A percentile compares a stretch with the other conserved stretches of the same genome.
Conservation (phyloP, 2,113 vertebrate genomes). For the Anarrhichthys ocellatus region DNA sequence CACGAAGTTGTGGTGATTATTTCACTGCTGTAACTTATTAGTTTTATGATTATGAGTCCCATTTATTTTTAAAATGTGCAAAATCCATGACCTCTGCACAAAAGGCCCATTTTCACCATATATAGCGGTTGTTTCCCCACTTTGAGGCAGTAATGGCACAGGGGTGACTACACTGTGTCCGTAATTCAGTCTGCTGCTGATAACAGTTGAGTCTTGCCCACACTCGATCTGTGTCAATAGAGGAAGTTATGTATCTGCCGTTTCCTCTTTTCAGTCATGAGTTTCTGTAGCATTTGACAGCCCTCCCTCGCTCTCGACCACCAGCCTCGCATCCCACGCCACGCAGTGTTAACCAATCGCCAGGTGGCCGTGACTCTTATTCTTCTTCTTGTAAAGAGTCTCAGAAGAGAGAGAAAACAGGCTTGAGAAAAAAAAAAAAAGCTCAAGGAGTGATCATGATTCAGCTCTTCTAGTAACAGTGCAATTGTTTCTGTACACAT, state of each 20-base stretch:
- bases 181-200: conserved; percentile 46
- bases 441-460: conserved; percentile 63
- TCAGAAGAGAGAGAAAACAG: conserved; percentile 15
- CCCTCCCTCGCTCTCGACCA: conserved; percentile 76
- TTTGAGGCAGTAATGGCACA: conserved; percentile 32
- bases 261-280: conserved; percentile 83
- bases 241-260: conserved; percentile 80
- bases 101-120: conserved; percentile 28
- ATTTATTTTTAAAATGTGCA: neutral
- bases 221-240: conserved; percentile 79
- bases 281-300: conserved; percentile 78
- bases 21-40: neutral
- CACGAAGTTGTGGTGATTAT: neutral
- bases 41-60: neutral
- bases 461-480: conserved; percentile 77
- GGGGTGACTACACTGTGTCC: conserved; percentile 53
- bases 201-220: conserved; percentile 70
- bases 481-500: conserved; percentile 56
- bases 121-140: conserved; percentile 51
- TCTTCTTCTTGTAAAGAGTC: conserved; percentile 68
- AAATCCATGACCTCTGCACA: neutral
- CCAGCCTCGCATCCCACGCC: conserved; percentile 62
- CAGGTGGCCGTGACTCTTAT: conserved; percentile 60
- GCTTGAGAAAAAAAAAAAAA: conserved; percentile 1
- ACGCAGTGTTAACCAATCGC: conserved; percentile 34